Base-by-base conservation (phyloP, 2,888 invertebrate species). In the Melanostoma mellinum region DNA sequence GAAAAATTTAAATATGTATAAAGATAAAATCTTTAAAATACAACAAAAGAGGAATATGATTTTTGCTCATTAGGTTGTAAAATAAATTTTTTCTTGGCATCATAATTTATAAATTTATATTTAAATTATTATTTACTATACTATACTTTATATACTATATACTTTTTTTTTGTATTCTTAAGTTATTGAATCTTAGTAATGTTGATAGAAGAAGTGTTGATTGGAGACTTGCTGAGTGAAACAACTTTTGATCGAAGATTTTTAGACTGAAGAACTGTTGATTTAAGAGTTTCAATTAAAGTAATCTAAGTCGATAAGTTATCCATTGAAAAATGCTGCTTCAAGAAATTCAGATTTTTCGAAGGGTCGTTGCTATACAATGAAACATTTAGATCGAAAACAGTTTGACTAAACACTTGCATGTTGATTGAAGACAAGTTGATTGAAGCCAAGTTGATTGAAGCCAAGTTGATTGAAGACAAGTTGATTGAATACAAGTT, bases 141-240 rank as follows among this genome's bases (percentile, higher is more conserved):
- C 20, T n/a, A n/a, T n/a, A n/a, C n/a, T n/a, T n/a, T n/a, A n/a
- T 20, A 20, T 20, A 20, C 20, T 20, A 20, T 20, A 20, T 20
- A 20, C 20, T 20, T 20, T 20, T 20, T 20, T 20, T 20, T 20
- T 20, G 20, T 20, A 20, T 20, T 20, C 20, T 20, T 20, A 20
- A 20, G 20, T 20, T 20, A 20, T 76, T 69, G 50, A 77, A 63
- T 63, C 36, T 3, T 63, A 50, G 53, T 6, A 20, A 5, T 63
- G 63, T 73, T 73, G 72, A 63, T 67, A 72, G 72, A 4, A 53
- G 56, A 33, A 6, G 6, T 32, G 5, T 3, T 52, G 69, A 61
- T 61, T 67, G 68, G 20, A 9, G 35, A 6, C 20, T 30, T 58
- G 52, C 50, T 58, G 38, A 36, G 20, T 68, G 58, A 36, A 32